Conservation (phyloP, 2,888 invertebrate species). For the Rotaria sp. region DNA sequence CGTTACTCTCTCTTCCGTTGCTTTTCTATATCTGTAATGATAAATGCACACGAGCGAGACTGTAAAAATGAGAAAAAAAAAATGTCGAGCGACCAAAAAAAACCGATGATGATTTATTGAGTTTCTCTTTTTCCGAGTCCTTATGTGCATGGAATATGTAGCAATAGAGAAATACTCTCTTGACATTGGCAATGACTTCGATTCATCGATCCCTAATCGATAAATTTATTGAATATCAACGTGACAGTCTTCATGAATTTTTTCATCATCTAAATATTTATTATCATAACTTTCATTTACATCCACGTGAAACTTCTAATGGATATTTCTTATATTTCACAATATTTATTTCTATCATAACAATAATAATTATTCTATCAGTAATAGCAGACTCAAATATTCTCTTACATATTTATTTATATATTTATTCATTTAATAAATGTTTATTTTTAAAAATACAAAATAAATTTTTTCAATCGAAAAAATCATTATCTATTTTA, state of each 20-base stretch:
- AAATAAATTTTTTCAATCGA: not conserved
- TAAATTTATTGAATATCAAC: not conserved
- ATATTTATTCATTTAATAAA: not conserved
- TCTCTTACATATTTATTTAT: not conserved
- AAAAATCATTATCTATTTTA: not conserved
- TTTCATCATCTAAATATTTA: not conserved
- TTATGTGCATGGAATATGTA: not conserved
- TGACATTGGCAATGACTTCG: not conserved
- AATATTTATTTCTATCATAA: not conserved
- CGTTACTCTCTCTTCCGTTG: not conserved
- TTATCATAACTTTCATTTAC: not conserved
- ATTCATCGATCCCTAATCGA: not conserved
- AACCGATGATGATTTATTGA: not conserved
- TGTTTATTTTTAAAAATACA: not conserved
- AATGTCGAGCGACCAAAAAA: not conserved
- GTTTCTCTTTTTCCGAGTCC: not conserved
- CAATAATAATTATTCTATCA: not conserved
- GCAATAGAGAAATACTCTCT: not conserved
- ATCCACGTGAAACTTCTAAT: not conserved
- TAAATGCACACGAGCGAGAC: not conserved
- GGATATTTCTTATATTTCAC: not conserved
- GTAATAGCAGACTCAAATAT: not conserved
- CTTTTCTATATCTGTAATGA: not conserved
- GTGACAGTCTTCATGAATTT: not conserved
- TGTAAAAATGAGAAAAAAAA: not conserved